Base-by-base conservation (phyloP, 2,888 invertebrate genomes). In the Merodon equestris region DNA sequence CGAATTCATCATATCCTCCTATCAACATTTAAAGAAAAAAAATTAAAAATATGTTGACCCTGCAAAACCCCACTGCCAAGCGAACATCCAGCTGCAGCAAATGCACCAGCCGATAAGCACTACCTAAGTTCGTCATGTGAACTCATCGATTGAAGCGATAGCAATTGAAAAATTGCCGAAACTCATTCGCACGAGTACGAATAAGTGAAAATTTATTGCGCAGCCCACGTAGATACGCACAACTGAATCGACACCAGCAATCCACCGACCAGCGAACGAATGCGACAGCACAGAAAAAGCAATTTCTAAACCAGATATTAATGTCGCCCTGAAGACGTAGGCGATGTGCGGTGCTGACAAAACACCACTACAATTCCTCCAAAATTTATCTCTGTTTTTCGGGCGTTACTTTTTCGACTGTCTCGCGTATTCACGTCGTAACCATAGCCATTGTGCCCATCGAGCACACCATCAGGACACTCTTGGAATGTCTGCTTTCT, bases 71-170 rank as follows among this genome's bases (percentile, higher is more conserved):
- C 70, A 61, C 38, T 54, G 60, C 1, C 13, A 10, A 40, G 13
- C 27, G 7, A 2, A 27, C 27, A 27, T 7, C 27, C 27, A 27
- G 27, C 7, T n/a, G n/a, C n/a, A n/a, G 27, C 27, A 2, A 27
- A 27, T 27, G 7, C 27, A 27, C 40, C 40, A 10, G n/a, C 10
- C 40, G n/a, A 40, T 3, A 44, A 50, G 61, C 60, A 66, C 50
- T 15, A 61, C 71, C n/a, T 10, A 54, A 56, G 38, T 66, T 45
- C 34, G 18, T 40, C 40, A 61, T 71, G 27, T 36, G 60, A 15
- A 19, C 19, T 45, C 60, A 44, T 66, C 7, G 27, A 7, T 76
- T 76, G 71, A 71, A 71, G 60, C 66, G 66, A 66, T 71, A 44
- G 54, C 60, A 54, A 45, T 67, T 72, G 66, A 67, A 56, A 76